Conservation (phyloP, 2,888 invertebrate species). For the Molorchus minor region DNA sequence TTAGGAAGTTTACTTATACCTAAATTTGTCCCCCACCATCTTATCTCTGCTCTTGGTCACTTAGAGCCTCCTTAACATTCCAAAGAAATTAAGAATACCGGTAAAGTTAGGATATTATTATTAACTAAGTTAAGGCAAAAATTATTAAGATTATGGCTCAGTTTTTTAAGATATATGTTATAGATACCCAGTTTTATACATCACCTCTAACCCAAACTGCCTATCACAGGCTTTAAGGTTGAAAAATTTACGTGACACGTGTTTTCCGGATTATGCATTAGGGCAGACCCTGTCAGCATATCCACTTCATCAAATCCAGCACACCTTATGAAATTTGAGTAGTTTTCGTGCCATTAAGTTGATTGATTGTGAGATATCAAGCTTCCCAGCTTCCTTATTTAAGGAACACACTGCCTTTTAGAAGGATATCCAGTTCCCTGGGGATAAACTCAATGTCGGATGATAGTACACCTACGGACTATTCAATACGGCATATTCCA, state of each 20-base stretch:
- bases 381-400: slow-evolving; percentile 14
- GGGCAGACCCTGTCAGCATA: background rate
- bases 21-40: no score
- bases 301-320: slow-evolving; percentile 7
- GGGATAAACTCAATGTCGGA: background rate
- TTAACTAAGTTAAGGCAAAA: background rate
- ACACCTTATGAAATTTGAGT: slow-evolving; percentile 28
- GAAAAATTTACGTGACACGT: slow-evolving; percentile 6
- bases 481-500: no score
- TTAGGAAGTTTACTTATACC: no score
- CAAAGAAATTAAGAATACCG: background rate
- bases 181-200: no score
- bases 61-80: no score
- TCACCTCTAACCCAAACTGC: no score
- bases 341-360: slow-evolving; percentile 24
- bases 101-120: background rate
- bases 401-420: slow-evolving; percentile 12
- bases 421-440: background rate
- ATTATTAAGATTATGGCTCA: no score
- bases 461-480: no score
- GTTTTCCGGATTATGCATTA: slow-evolving; percentile 15
- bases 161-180: no score
- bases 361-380: slow-evolving; percentile 23
- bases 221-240: background rate
- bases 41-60: no score